Evolutionary conservation across 2,113 vertebrate genomes (phyloP), one percentile per base, ranked within the genome.

Genomic region (Tyto alba): DNA sequence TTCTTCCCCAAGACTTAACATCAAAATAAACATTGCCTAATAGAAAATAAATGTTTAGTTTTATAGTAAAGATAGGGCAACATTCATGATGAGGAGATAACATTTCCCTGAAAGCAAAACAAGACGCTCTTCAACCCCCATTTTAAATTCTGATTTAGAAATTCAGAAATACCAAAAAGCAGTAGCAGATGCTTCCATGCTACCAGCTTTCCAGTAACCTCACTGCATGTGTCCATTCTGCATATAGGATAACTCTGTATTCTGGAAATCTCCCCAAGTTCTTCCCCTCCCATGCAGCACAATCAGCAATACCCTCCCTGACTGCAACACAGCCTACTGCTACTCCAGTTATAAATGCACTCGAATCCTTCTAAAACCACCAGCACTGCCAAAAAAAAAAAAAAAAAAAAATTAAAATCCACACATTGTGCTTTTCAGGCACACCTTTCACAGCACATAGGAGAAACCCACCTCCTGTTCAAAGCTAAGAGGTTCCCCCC

Each of bases 1-100:
- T 98, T 84, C 97, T 91, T 16, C 99, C 99, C 77, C 99, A 98
- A 14, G 99, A 99, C 73, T 93, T 82, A 92, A 99, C 98, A 94
- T 99, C 99, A 87, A 99, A 99, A 97, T 99, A 99, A 92, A 99
- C 99, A 3, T 99, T 99, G 21, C 99, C 99, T 99, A 96, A 90
- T 50, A 90, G 13, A 91, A 94, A 95, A 95, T 27, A 52, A 82
- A 90, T 16, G 10, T 72, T 95, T 55, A 90, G 71, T 47, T 87
- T 80, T 68, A 90, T 7, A 90, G 90, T 18, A 89, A 96, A 85
- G 63, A 91, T 30, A 21, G 3, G 55, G 36, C 6, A 47, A 47
- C 16, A 50, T 26, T 76, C 67, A 86, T 19, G 14, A 81, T 32
- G 43, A 68, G 25, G 9, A 53, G 34, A 2, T 4, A 90, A 73